Base-by-base conservation (phyloP, 2,113 vertebrate genomes). In the Heterotilapia buettikoferi region DNA sequence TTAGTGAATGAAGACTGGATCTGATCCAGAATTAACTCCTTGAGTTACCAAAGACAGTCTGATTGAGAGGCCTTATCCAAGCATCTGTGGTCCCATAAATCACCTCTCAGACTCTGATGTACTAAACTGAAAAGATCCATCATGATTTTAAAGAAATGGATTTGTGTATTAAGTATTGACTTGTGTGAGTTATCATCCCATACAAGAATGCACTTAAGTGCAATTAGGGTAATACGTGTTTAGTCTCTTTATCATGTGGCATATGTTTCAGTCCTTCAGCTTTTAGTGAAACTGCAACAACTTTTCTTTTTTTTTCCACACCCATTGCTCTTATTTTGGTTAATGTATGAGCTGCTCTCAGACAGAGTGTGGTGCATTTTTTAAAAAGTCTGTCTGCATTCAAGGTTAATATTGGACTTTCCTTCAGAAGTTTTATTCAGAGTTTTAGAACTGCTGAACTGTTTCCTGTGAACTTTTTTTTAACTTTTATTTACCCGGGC, bases 111-210 rank as follows among this genome's bases (percentile, higher is more conserved):
- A 50, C 7, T 18, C 45, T 78, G 71, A 50, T 50, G 16, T 50
- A 31, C 45, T 78, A 52, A 78, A 50, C 45, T 78, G 45, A 52
- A 78, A 78, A 31, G 43, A 13, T 78, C 45, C 45, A 78, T 78
- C 73, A 50, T n/a, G 73, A 82, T 82, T 95, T 95, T 93, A 81
- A 61, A 52, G 59, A 92, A 92, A 94, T 81, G 61, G 85, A 94
- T 91, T 81, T 14, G 14, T 45, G 80, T 57, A 63, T 85, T 88
- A 83, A 40, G 21, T 87, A 91, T 87, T 88, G 93, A 95, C 82
- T 88, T n/a, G 85, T 84, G 19, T 19, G 24, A 78, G 83, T 92
- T 86, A 92, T 80, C 82, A 53, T 38, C 68, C 21, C 45, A 54
- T 38, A 50, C 38, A 36, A 71, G 16, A 78, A 79, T 81, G 52